Conservation (phyloP, 2,888 invertebrate genomes). For the Netelia virgata region DNA sequence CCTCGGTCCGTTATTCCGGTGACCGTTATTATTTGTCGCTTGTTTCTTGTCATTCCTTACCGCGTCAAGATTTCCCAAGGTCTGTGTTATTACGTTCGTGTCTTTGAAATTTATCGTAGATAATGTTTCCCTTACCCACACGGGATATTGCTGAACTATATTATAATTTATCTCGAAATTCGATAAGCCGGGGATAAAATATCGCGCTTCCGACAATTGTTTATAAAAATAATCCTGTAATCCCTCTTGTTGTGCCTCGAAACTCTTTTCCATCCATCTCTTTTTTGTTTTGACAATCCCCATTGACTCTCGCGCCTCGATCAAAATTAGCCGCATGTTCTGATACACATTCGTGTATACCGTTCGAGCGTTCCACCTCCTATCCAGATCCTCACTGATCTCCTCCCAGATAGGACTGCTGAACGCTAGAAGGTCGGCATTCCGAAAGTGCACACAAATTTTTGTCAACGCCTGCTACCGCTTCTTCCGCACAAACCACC, state of each 20-base stretch:
- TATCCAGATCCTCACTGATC: too few relatives aligned
- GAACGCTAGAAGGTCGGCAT: too few relatives aligned
- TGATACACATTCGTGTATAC: too few relatives aligned
- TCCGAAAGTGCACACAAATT: too few relatives aligned
- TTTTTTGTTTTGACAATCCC: slow-evolving; percentile 2
- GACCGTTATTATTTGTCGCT: background rate
- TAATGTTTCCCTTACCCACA: slow-evolving; percentile 31
- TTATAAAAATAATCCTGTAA: background rate
- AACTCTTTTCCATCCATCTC: background rate
- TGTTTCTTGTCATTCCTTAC: slow-evolving; percentile 10
- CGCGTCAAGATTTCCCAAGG: slow-evolving; percentile 37
- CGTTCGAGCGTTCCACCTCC: too few relatives aligned
- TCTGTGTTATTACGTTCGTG: background rate
- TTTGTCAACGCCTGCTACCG: too few relatives aligned
- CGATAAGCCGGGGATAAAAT: slow-evolving; percentile 7
- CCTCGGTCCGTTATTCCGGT: background rate
- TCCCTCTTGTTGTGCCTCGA: background rate
- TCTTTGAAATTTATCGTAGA: slow-evolving; percentile 19
- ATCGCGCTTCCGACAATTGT: background rate
- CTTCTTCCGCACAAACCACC: too few relatives aligned
- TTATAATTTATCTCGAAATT: slow-evolving; percentile 23
- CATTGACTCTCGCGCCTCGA: too few relatives aligned
- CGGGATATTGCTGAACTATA: slow-evolving; percentile 38
- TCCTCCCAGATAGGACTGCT: too few relatives aligned
- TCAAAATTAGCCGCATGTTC: too few relatives aligned